These are phyloP conservation scores for Candidula unifasciata DNA, from an alignment of 2,888 invertebrate genomes.

Conservation along the genomic window DNA sequence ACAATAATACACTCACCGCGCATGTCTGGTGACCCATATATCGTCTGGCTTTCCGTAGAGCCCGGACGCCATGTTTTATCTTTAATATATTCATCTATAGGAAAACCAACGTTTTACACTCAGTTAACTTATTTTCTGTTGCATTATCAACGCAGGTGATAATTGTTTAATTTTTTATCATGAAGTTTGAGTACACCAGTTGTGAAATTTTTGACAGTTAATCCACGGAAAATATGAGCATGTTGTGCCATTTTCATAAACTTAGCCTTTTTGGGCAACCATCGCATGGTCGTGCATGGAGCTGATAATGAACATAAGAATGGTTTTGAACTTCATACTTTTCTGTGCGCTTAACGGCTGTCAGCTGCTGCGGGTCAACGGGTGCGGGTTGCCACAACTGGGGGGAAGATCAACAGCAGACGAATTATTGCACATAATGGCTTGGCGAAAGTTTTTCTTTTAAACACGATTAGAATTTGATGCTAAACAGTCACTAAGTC, in stretches of 20 bases:
- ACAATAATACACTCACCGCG: constrained; percentile 52
- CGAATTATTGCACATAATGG: too few species aligned
- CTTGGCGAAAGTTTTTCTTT: too few species aligned
- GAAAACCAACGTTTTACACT: neutral
- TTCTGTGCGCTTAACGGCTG: neutral
- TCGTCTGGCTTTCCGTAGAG: constrained; percentile 23
- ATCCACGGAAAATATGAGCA: neutral
- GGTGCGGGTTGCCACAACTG: neutral
- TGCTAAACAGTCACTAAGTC: too few species aligned
- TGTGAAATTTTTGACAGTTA: neutral
- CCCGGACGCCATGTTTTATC: constrained; percentile 38
- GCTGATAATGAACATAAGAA: constrained; percentile 31
- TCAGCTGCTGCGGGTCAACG: constrained; percentile 26
- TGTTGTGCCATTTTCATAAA: constrained; percentile 38
- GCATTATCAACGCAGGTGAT: neutral
- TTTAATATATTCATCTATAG: constrained; percentile 21
- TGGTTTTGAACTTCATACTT: constrained; percentile 45
- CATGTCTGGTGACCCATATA: constrained; percentile 57
- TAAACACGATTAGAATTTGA: too few species aligned
- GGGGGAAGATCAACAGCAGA: too few species aligned
- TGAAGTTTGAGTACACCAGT: neutral
- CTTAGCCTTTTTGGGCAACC: constrained; percentile 47
- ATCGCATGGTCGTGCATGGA: constrained; percentile 37
- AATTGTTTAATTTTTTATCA: neutral
- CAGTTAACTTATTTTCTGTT: neutral